Base-by-base conservation (phyloP, 1,140 invertebrate genomes). In the Pseudomyrmex pallidus region DNA sequence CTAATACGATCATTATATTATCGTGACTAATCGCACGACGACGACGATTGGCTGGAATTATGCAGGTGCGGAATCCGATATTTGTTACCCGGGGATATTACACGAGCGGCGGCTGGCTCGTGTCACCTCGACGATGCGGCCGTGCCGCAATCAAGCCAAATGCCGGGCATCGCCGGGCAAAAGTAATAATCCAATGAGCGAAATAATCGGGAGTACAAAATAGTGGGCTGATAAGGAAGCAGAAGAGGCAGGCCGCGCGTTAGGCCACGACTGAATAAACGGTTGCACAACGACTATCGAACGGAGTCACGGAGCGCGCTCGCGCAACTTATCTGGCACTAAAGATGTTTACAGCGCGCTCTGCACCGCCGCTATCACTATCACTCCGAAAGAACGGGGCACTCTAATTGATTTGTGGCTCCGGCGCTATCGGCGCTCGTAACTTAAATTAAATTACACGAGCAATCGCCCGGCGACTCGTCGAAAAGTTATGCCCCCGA, bases 361-460 rank as follows among this genome's bases (percentile, higher is more conserved):
- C 87, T 84, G 89, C 89, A 84, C 88, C 89, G 88, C 82, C 90
- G 87, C 90, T 92, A 91, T 92, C 91, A 90, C 89, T 91, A 92
- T 91, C 90, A 86, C 83, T 67, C 82, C 78, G 85, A 91, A 91
- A 92, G 86, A 91, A 87, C 87, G 83, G 87, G 74, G 82, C 85
- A 89, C 90, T 91, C 90, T 93, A 93, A 93, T 93, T 93, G 92
- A 93, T 93, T 93, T 93, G 92, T 93, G 92, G 90, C 90, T 82
- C 76, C 74, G 83, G 68, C 87, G 87, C 78, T 92, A 92, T 92
- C 91, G 88, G 66, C 25, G 82, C 90, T 91, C 90, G 91, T 92
- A 92, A 93, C 88, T 93, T 92, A 91, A 93, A 93, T 92, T 92
- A 92, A 93, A 92, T 93, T 91, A 92, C 90, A 90, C 87, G 90